Evolutionary conservation across 2,888 invertebrate species (phyloP).

Genomic region (Serrognathus titanus): DNA sequence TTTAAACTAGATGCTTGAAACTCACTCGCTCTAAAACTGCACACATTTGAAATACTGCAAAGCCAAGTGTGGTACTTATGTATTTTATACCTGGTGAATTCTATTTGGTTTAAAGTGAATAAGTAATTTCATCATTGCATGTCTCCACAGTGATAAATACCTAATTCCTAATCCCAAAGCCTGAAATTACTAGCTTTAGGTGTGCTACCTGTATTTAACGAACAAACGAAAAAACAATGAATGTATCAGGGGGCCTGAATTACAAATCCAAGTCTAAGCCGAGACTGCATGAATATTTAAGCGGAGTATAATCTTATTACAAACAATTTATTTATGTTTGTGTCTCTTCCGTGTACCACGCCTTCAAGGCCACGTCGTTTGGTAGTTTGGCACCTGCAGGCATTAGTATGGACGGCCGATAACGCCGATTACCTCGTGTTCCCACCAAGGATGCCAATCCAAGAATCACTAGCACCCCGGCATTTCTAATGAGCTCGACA

Average conservation of each 20-base stretch:
- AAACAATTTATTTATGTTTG: slow-evolving; percentile 17
- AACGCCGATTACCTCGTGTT: slow-evolving; percentile 31
- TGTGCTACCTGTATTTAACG: too few relatives aligned
- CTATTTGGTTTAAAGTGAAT: too few relatives aligned
- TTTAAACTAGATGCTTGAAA: too few relatives aligned
- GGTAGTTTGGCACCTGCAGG: slow-evolving; percentile 26
- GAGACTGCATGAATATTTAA: slow-evolving; percentile 10
- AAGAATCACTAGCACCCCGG: slow-evolving; percentile 30
- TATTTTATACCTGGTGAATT: too few relatives aligned
- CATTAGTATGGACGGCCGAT: slow-evolving; percentile 33
- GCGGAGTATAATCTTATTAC: slow-evolving; percentile 6
- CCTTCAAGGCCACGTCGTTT: slow-evolving; percentile 29
- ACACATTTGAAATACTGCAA: too few relatives aligned
- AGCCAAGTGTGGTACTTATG: too few relatives aligned
- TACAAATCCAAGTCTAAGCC: slow-evolving; percentile 8
- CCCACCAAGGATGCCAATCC: slow-evolving; percentile 30
- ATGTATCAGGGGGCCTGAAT: background rate
- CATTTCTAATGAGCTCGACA: slow-evolving; percentile 25
- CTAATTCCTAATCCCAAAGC: too few relatives aligned
- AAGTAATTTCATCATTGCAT: too few relatives aligned
- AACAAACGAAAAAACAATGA: too few relatives aligned
- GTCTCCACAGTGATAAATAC: too few relatives aligned
- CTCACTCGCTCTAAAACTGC: too few relatives aligned
- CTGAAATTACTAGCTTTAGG: too few relatives aligned
- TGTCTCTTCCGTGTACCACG: slow-evolving; percentile 30